Evolutionary conservation across 2,113 vertebrate species (phyloP).

Genomic region (Pogonocichla stellata): DNA sequence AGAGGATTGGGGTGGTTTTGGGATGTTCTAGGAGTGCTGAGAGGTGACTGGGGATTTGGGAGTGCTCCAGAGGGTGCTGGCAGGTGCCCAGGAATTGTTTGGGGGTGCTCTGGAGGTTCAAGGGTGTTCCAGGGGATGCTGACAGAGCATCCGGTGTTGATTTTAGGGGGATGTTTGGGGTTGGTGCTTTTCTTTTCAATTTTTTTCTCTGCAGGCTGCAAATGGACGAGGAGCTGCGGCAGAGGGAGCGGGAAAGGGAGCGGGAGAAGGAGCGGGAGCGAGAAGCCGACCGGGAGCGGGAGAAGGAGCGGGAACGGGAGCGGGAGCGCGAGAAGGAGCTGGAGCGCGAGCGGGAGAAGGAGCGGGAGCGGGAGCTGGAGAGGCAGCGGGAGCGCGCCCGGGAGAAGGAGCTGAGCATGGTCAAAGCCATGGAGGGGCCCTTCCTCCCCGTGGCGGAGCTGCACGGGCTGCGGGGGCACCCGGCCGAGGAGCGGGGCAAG

Average conservation of each 20-base stretch:
- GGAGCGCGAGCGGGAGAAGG: slow-evolving; percentile 78
- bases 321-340: slow-evolving; percentile 79
- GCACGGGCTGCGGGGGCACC: slow-evolving; percentile 82
- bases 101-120: fast-evolving
- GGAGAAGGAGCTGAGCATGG: slow-evolving; percentile 90
- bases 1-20: too few species aligned
- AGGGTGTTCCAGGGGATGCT: background rate
- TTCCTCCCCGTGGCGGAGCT: slow-evolving; percentile 85
- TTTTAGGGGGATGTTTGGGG: background rate
- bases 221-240: slow-evolving; percentile 92
- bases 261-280: slow-evolving; percentile 78
- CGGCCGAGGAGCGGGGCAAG: slow-evolving; percentile 84
- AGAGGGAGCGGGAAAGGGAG: slow-evolving; percentile 85
- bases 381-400: slow-evolving; percentile 85
- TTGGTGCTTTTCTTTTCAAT: background rate
- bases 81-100: background rate
- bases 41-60: background rate
- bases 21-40: background rate
- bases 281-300: slow-evolving; percentile 81
- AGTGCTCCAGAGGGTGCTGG: background rate
- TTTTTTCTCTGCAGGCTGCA: slow-evolving; percentile 80
- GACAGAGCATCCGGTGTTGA: background rate
- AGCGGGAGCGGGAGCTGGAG: slow-evolving; percentile 82
- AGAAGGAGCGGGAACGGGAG: slow-evolving; percentile 83
- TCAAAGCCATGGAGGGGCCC: slow-evolving; percentile 89